These are phyloP conservation scores for Diplosoma virens DNA, from an alignment of 23 tunicate genomes.

Conservation along the genomic window DNA sequence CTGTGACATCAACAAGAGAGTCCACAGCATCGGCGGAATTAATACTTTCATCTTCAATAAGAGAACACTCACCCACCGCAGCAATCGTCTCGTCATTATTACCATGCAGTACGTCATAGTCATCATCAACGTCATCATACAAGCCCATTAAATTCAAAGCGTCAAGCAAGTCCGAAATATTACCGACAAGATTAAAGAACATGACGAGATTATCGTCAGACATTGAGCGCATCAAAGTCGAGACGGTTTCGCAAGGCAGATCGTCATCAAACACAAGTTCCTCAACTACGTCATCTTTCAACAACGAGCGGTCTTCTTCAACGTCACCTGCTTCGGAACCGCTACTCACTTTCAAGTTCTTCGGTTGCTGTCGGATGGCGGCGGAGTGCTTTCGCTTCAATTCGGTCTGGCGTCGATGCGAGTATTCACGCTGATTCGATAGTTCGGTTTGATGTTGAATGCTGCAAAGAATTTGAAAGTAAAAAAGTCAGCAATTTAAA, in stretches of 20 bases:
- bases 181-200: constrained; percentile 25
- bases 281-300: not conserved
- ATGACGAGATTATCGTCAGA: not conserved
- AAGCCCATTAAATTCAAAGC: constrained; percentile 26
- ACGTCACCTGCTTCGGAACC: not conserved
- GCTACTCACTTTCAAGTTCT: constrained; percentile 82
- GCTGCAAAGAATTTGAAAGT: constrained; percentile 8
- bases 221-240: constrained; percentile 21
- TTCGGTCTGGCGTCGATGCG: constrained; percentile 66
- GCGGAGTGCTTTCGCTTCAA: constrained; percentile 75
- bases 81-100: not conserved
- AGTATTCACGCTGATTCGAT: constrained; percentile 86
- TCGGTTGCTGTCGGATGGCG: constrained; percentile 90
- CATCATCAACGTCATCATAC: constrained; percentile 17
- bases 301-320: not conserved
- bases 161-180: constrained; percentile 23
- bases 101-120: not conserved
- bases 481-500: too few species aligned
- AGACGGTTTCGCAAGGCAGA: constrained; percentile 15
- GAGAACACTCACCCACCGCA: not conserved
- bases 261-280: not conserved
- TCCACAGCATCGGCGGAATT: not conserved
- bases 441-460: constrained; percentile 91
- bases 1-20: constrained; percentile 53
- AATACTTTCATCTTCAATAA: not conserved